phyloP scores from a whole-genome alignment of 2,797 vertebrate genomes.

The Gymnopithys bicolor region DNA sequence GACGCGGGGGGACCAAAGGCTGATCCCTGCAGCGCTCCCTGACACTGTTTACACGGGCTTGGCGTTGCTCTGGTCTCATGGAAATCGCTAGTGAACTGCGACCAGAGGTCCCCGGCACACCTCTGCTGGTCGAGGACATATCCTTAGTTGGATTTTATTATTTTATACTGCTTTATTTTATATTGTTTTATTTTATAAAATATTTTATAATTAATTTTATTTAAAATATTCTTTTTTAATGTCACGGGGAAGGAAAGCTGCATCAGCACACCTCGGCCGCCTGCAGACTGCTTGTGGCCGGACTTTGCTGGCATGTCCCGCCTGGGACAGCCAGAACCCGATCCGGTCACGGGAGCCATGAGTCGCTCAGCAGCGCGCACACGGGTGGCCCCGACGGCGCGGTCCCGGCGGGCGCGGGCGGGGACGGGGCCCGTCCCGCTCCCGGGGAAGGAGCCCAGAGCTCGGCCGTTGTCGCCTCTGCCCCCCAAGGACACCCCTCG shows the following conservation, averaged over 20 bases:
- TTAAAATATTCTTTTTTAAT: no score
- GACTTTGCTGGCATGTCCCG: background rate
- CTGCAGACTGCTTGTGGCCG: background rate
- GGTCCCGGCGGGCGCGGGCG: background rate
- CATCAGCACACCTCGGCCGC: rapidly evolving
- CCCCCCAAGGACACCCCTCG: rapidly evolving
- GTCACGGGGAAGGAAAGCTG: background rate
- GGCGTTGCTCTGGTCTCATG: background rate
- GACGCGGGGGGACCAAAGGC: background rate
- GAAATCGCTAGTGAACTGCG: background rate
- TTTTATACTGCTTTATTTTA: background rate
- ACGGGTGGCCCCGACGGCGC: background rate
- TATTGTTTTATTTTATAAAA: background rate
- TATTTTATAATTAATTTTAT: no score
- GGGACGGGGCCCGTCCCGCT: no score
- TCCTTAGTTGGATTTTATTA: background rate
- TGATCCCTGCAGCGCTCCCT: background rate
- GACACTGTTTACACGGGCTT: background rate
- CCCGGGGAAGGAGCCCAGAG: rapidly evolving
- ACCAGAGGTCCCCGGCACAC: background rate
- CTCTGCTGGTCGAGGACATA: background rate
- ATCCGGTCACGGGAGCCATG: background rate
- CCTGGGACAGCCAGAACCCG: background rate
- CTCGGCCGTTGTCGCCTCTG: background rate
- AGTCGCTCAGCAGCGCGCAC: background rate